Evolutionary conservation across 2,797 vertebrate species (phyloP).

Genomic region (Triplophysa yarkandensis): DNA sequence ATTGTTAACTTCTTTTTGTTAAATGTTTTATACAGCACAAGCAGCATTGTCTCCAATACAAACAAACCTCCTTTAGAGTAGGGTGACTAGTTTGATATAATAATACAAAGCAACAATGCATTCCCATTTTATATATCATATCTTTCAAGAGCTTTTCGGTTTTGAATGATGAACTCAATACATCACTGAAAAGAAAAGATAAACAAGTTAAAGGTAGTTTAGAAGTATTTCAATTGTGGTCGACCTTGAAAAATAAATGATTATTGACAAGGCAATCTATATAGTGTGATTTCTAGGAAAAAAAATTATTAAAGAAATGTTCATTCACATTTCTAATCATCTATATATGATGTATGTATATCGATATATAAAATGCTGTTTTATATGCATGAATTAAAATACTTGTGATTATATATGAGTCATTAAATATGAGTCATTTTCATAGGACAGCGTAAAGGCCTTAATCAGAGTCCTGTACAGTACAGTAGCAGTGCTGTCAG

Average conservation of each 20-base stretch:
- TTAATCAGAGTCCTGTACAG: not conserved
- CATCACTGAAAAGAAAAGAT: not conserved
- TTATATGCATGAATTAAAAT: no score
- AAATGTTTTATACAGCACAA: constrained; percentile 12
- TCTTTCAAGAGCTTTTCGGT: not conserved
- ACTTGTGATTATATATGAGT: not conserved
- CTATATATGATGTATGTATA: not conserved
- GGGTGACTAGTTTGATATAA: constrained; percentile 20
- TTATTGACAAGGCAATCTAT: not conserved
- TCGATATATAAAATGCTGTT: no score
- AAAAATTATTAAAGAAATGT: not conserved
- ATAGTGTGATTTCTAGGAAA: not conserved
- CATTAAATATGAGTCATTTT: not conserved
- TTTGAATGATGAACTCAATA: not conserved
- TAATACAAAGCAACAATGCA: constrained; percentile 27
- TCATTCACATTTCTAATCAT: not conserved
- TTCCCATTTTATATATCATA: not conserved
- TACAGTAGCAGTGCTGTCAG: constrained; percentile 22
- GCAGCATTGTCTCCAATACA: constrained; percentile 28
- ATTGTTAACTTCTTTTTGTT: not conserved
- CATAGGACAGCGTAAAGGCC: constrained; percentile 3
- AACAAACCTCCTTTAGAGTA: constrained; percentile 11
- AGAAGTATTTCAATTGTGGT: not conserved
- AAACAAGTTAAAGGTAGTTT: not conserved
- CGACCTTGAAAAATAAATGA: not conserved